Base-by-base conservation (phyloP, 2,888 invertebrate species). In the Drosophila paramelanica region DNA sequence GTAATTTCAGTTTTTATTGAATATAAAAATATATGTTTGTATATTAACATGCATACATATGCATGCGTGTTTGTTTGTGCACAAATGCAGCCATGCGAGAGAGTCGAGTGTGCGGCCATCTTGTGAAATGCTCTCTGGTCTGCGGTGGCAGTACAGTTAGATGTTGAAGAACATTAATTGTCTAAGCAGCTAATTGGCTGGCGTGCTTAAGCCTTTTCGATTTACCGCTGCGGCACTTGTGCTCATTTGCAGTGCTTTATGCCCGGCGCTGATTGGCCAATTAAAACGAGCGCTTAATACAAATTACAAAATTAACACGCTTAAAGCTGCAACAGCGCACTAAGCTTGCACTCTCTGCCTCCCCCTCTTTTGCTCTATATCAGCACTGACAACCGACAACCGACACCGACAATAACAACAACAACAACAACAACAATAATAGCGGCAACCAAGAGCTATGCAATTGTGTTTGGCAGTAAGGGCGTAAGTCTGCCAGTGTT, bases 271-370 rank as follows among this genome's bases (percentile, higher is more conserved):
- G 81, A 80, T 77, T 77, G 76, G 67, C 67, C 81, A 77, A 77
- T 77, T 77, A 77, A 77, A 76, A 77, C 59, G 67, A 59, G 66
- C 77, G 81, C 81, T 77, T 71, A 77, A 71, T 76, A 77, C 81
- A 77, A 77, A 77, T 77, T 77, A 71, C 77, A 58, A 80, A 77
- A 80, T 80, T 80, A 77, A 77, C 81, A 64, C 80, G 81, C 73
- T 77, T 77, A 67, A 79, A 76, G 77, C 72, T 79, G 39, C 64
- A 51, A 59, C 51, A 39, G 59, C 55, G 51, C 53, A 53, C 79
- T 53, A 68, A 75, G 79, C 67, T 58, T 47, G 42, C n/a, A 11
- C 53, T 1, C 6, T 17, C 4, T 23, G 3, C 56, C 13, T 13
- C 14, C 5, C 17, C 10, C 49, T 13, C n/a, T 67, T 13, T 20